These are phyloP conservation scores for Danio jaintianensis DNA, from an alignment of 2,797 vertebrate species.

Conservation along the genomic window DNA sequence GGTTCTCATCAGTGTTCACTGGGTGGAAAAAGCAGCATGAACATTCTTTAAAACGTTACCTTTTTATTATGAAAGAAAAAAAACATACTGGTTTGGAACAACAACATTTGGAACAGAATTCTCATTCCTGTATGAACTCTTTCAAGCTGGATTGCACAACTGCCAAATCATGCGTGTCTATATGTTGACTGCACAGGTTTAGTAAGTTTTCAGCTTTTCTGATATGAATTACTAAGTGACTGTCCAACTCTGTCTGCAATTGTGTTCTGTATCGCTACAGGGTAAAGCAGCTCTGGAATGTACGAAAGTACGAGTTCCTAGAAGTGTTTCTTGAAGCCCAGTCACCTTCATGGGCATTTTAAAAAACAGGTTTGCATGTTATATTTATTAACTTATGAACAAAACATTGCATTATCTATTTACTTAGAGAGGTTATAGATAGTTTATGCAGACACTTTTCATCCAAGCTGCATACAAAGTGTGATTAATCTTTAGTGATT, in stretches of 20 bases:
- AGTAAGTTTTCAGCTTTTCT: not conserved
- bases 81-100: not conserved
- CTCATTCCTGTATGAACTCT: not conserved
- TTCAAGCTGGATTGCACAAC: not conserved
- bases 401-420: not conserved
- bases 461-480: too few relatives aligned
- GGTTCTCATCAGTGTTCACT: not conserved
- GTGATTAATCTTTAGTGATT: too few relatives aligned
- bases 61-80: not conserved
- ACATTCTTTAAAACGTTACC: not conserved
- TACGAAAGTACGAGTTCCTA: not conserved
- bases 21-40: not conserved
- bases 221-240: slow-evolving; percentile 7
- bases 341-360: not conserved
- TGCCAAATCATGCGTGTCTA: too few relatives aligned
- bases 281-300: not conserved
- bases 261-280: not conserved
- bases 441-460: not conserved
- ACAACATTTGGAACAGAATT: not conserved
- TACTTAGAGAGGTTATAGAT: not conserved
- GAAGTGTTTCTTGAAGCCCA: slow-evolving; percentile 5
- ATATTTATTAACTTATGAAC: not conserved
- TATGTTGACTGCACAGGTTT: not conserved
- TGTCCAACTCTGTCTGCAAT: not conserved
- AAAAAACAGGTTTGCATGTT: not conserved